Conservation (phyloP, 2,888 invertebrate genomes). For the Thymelicus sylvestris region DNA sequence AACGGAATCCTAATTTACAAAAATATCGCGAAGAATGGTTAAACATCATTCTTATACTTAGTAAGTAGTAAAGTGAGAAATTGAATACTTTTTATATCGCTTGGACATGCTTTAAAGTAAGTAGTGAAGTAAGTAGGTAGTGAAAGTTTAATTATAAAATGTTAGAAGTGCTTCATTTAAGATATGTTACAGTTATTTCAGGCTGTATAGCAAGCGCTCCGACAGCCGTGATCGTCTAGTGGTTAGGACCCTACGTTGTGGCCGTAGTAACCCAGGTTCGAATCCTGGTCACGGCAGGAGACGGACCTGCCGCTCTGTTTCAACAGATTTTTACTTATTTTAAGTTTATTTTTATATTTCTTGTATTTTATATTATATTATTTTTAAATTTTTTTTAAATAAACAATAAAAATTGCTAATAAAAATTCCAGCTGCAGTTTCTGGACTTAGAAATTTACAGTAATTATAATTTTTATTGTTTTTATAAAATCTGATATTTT, state of each 20-base stretch:
- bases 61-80: background rate
- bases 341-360: background rate
- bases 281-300: constrained; percentile 88
- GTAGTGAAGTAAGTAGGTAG: too few species aligned
- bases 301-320: too few species aligned
- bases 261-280: constrained; percentile 92
- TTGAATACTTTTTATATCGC: background rate
- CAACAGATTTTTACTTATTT: too few species aligned
- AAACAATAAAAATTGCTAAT: too few species aligned
- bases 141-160: constrained; percentile 4
- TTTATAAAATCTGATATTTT: too few species aligned
- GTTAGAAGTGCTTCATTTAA: background rate
- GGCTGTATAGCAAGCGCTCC: constrained; percentile 35
- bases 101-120: background rate
- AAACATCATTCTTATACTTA: background rate
- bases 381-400: too few species aligned
- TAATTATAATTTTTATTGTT: too few species aligned
- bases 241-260: constrained; percentile 91
- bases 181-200: background rate
- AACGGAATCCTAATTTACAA: too few species aligned
- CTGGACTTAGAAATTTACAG: too few species aligned
- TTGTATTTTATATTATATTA: background rate
- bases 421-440: too few species aligned
- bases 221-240: constrained; percentile 87
- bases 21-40: too few species aligned